Evolutionary conservation across 2,797 vertebrate genomes (phyloP), one percentile per base, ranked within the genome.

Genomic region (Salarias fasciatus): DNA sequence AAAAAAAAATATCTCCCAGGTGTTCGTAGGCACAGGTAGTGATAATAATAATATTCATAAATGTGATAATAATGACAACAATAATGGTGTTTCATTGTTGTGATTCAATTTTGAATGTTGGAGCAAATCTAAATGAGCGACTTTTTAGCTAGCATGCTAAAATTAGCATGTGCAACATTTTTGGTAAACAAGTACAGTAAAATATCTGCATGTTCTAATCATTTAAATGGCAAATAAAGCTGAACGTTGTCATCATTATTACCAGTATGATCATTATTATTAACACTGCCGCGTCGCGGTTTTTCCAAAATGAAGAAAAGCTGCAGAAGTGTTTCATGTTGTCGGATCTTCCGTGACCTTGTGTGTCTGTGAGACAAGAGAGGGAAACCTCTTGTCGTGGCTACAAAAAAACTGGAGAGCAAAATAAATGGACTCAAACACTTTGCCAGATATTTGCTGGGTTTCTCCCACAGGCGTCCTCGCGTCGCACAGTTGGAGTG

Each of bases 331-430:
- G 3, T 24, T 24, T 24, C 18, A 24, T 24, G 24, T 24, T 24
- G 24, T 24, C 24, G 18, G 18, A 24, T 24, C 18, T 24, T 24
- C 18, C 18, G 3, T 59, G 78, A 92, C 86, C 85, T 87, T 90
- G 89, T 84, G 83, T 74, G 79, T 53, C 18, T 24, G 18, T 2
- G 18, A 24, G 52, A 82, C 72, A 69, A 69, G 75, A 80, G 78
- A 77, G 69, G 41, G 38, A 43, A 75, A 79, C 86, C 67, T 73
- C 53, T 63, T 72, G 73, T 63, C 73, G 75, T 85, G 82, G 79
- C 83, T 88, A 88, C 72, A 89, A 35, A 89, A 87, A 88, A 87
- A 86, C 76, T 78, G 31, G 52, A 85, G 84, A 86, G 74, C 79
- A 90, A 87, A 88, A 86, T 75, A 91, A 87, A 86, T 83, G 77